Evolutionary conservation across 2,888 invertebrate genomes (phyloP), one percentile per base, ranked within the genome.

Genomic region (Ophioninae sp.): DNA sequence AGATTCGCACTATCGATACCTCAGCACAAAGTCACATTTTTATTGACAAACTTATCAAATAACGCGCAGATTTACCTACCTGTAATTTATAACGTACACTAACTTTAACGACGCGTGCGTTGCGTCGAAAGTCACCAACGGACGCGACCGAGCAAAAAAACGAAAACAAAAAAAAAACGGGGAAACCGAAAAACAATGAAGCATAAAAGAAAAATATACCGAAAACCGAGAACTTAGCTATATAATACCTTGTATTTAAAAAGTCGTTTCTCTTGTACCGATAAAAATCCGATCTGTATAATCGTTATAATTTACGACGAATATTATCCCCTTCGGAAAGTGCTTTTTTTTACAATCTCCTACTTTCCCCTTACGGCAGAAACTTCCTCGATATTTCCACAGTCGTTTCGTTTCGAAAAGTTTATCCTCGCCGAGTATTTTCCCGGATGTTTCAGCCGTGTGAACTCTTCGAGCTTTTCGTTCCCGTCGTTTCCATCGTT

Each of bases 21-120:
- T 78, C 74, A 74, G 81, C 83, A 83, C 83, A 83, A 83, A 83
- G 72, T 78, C 74, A 77, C 78, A 56, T 50, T 78, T 81, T 74
- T 64, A 83, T 81, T 59, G 65, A 81, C 78, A 69, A 77, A 81
- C 61, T n/a, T 30, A 75, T 75, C 8, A 44, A 57, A 39, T 61
- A 73, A 77, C 73, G 79, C 59, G 70, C 78, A 75, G 65, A 78
- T 65, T 83, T 62, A 83, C 79, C 80, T 78, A 83, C 78, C 78
- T 81, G 83, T 78, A 81, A 81, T 78, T 75, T 23, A 74, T 65
- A 70, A 78, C 39, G 56, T 79, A 75, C 59, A 59, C 61, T 74
- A 62, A 69, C 64, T 67, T 64, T 73, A 76, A 65, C 73, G 69
- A 76, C 64, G 56, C 20, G 30, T 56, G n/a, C 73, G 61, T 74